Base-by-base conservation (phyloP, 2,888 invertebrate species). In the Doris montereyensis region DNA sequence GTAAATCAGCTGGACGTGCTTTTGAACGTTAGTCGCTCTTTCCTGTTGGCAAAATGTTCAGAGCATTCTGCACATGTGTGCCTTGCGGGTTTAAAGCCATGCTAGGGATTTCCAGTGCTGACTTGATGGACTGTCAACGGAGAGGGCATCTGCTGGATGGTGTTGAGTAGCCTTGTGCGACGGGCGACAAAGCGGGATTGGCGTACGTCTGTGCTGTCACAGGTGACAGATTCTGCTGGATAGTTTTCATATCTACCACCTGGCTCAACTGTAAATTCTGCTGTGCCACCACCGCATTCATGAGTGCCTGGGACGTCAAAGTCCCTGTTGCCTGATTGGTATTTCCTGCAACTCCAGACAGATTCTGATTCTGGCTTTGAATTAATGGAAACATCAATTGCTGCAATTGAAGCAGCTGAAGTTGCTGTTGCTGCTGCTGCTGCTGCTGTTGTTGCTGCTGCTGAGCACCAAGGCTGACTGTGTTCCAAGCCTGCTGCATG, bases 331-430 rank as follows among this genome's bases (percentile, higher is more conserved):
- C 52, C 17, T 41, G 52, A 41, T 41, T 41, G 8, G 5, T 5
- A 41, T 41, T 41, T 17, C 52, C 52, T 41, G 17, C 17, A 17
- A 41, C 52, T 10, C 8, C 17, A n/a, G n/a, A n/a, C n/a, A 79
- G 52, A 24, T 68, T 79, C 34, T 79, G 79, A 3, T 57, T 68
- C 21, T 75, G 79, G 32, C 41, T 70, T 26, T 88, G 88, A 5
- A 89, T 83, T 70, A 88, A 87, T 78, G 88, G 89, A 26, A 87
- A 84, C 76, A 88, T 86, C 30, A 87, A 85, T 21, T 86, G 81
- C 58, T 88, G 82, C 62, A 87, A 86, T 67, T 88, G 88, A 73
- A 86, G 86, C 17, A 86, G 81, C 83, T 88, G 87, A n/a, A 70
- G 70, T 52, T 73, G 73, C 30, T 77, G 81, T n/a, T 68, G 77